phyloP scores from a whole-genome alignment of 2,888 invertebrate species.

The Nezara viridula region DNA sequence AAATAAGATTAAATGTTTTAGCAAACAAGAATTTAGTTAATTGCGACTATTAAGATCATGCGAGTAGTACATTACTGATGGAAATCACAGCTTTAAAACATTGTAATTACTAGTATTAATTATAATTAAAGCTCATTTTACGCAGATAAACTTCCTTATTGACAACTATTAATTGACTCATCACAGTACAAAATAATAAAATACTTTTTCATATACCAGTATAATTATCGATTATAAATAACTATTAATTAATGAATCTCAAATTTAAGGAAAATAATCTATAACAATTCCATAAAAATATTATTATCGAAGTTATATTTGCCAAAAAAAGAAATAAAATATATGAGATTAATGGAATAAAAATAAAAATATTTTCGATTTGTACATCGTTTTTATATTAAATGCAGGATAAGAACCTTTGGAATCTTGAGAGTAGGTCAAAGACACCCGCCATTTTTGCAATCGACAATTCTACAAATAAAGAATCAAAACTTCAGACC shows the following conservation, averaged over 20 bases:
- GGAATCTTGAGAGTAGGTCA: not conserved
- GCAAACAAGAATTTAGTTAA: not conserved
- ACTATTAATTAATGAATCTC: too few species aligned
- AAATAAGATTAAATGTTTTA: not conserved
- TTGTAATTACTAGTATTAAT: not conserved
- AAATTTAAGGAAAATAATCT: too few species aligned
- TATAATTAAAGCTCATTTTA: not conserved
- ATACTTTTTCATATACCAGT: too few species aligned
- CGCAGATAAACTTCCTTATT: not conserved
- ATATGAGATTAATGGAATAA: not conserved
- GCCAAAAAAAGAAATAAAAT: too few species aligned
- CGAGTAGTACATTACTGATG: not conserved
- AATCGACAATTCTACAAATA: not conserved
- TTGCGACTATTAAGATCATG: not conserved
- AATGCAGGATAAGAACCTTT: not conserved
- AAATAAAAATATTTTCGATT: not conserved
- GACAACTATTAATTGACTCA: too few species aligned
- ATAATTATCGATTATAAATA: too few species aligned
- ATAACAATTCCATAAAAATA: too few species aligned
- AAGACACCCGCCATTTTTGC: not conserved
- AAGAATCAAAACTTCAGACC: too few species aligned
- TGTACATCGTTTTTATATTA: not conserved
- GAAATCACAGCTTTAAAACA: not conserved
- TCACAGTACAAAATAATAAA: too few species aligned
- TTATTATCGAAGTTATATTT: too few species aligned